Conservation (phyloP, 1,140 invertebrate genomes). For the Bombus cullumanus region DNA sequence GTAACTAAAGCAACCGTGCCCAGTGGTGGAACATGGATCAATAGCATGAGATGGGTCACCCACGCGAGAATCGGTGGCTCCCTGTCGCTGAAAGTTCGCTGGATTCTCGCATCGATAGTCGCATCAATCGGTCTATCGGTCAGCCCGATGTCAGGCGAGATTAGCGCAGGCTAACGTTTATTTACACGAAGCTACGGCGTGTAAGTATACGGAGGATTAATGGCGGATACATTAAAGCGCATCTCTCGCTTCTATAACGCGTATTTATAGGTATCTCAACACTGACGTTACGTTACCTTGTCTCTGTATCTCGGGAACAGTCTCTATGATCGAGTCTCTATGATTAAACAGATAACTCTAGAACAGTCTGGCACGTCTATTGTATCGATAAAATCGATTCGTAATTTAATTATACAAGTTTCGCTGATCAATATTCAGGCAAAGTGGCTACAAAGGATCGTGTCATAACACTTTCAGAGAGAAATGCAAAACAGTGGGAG, state of each 20-base stretch:
- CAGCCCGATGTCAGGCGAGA: background rate
- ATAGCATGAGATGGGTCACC: conserved; percentile 39
- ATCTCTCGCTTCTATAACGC: background rate
- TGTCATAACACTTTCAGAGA: background rate
- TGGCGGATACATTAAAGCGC: conserved; percentile 5
- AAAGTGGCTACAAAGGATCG: background rate
- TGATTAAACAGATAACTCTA: background rate
- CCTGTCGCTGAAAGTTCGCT: conserved; percentile 54
- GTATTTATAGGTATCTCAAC: conserved; percentile 31
- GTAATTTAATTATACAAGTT: background rate
- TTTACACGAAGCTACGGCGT: background rate
- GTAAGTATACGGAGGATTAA: background rate
- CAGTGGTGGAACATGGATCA: background rate
- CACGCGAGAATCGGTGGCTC: conserved; percentile 58
- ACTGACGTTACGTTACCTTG: too few relatives aligned
- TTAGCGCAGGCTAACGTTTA: background rate
- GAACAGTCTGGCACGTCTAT: background rate
- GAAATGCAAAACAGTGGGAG: conserved; percentile 30
- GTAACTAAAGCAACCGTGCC: background rate
- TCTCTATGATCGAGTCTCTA: too few relatives aligned
- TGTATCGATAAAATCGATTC: background rate
- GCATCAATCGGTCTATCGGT: conserved; percentile 38
- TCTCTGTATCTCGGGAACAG: background rate
- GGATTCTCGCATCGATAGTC: conserved; percentile 46
- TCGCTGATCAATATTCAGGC: background rate